phyloP scores from a whole-genome alignment of 1,140 invertebrate genomes.

The Drosophila littoralis region DNA sequence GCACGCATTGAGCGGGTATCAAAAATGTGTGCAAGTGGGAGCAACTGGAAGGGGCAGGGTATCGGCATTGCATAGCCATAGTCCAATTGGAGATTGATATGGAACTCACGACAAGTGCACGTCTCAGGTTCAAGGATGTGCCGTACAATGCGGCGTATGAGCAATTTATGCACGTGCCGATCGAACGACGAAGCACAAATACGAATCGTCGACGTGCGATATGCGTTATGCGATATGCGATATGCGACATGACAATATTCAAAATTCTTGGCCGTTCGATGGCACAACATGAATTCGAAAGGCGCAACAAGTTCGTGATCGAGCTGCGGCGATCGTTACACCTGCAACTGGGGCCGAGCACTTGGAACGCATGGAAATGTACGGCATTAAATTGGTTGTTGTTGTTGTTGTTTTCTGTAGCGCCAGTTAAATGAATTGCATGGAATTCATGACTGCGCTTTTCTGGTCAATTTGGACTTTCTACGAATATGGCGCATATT shows the following conservation, averaged over 20 bases:
- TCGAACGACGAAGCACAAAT: slow-evolving; percentile 8
- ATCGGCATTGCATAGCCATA: too few relatives aligned
- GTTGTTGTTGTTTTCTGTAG: slow-evolving; percentile 46
- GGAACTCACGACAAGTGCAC: slow-evolving; percentile 11
- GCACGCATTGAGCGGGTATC: too few relatives aligned
- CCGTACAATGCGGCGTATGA: slow-evolving; percentile 40
- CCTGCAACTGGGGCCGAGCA: slow-evolving; percentile 39
- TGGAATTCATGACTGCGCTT: slow-evolving; percentile 44
- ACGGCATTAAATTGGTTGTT: slow-evolving; percentile 52
- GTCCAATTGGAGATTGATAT: background rate
- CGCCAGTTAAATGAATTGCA: slow-evolving; percentile 75
- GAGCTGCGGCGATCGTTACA: slow-evolving; percentile 30
- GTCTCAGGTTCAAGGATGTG: slow-evolving; percentile 43
- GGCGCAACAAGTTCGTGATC: slow-evolving; percentile 48
- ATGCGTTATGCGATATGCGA: too few relatives aligned
- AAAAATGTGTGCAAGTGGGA: too few relatives aligned
- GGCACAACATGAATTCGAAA: slow-evolving; percentile 28
- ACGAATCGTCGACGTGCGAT: background rate
- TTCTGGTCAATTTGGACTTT: slow-evolving; percentile 31
- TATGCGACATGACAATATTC: slow-evolving; percentile 11
- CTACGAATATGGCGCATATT: slow-evolving; percentile 24
- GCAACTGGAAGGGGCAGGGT: too few relatives aligned
- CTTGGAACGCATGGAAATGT: slow-evolving; percentile 58
- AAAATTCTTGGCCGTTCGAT: slow-evolving; percentile 53
- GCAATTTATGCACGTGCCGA: slow-evolving; percentile 45